Evolutionary conservation across 1,140 invertebrate genomes (phyloP).

Genomic region (Ephestia elutella): DNA sequence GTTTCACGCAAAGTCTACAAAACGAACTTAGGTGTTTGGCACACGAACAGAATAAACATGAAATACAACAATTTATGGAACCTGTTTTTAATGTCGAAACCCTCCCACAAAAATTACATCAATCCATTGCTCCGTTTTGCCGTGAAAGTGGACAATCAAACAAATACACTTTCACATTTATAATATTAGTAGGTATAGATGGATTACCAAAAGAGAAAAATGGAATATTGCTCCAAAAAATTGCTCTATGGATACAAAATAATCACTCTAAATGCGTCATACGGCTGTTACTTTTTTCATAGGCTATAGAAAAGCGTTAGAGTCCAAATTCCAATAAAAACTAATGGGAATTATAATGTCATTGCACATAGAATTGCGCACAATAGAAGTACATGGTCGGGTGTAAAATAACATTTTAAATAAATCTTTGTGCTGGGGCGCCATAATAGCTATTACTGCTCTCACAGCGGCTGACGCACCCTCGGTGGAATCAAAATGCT

Average conservation of each 20-base stretch:
- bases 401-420: conserved; percentile 72
- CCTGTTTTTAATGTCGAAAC: no score
- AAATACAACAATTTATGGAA: no score
- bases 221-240: no score
- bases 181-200: no score
- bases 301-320: conserved; percentile 32
- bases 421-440: conserved; percentile 63
- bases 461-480: conserved; percentile 49
- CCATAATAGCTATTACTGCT: conserved; percentile 61
- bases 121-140: no score
- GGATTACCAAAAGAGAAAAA: no score
- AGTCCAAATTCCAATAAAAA: conserved; percentile 34
- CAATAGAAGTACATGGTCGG: conserved; percentile 56
- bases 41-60: no score
- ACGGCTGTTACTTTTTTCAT: conserved; percentile 11
- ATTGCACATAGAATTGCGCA: conserved; percentile 33
- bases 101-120: no score
- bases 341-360: conserved; percentile 35
- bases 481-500: conserved; percentile 53
- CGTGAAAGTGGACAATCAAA: no score
- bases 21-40: no score
- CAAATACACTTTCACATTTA: no score
- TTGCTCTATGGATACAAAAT: neutral
- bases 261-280: neutral
- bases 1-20: no score